Conservation (phyloP, 2,888 invertebrate genomes). For the Allolobophora icterica region DNA sequence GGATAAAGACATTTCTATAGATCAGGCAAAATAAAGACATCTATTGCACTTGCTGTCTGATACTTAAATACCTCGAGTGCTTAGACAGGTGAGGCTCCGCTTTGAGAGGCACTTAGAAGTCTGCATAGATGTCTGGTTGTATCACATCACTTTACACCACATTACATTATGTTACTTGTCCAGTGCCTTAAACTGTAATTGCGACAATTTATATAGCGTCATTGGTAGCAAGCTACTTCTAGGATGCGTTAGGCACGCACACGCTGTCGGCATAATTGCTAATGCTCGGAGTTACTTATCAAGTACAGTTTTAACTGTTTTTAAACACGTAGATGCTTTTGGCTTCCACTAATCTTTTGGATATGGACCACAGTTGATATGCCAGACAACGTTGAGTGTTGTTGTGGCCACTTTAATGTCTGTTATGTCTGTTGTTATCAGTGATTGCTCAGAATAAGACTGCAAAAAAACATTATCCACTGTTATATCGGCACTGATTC, state of each 20-base stretch:
- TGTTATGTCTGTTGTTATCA: not conserved
- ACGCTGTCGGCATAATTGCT: too few species aligned
- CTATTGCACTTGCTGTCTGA: not conserved
- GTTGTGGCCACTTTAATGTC: not conserved
- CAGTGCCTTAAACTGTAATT: not conserved
- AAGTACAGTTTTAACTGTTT: too few species aligned
- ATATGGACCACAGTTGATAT: not conserved
- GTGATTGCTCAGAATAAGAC: not conserved
- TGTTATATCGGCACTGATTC: not conserved
- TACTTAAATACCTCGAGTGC: not conserved
- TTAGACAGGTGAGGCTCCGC: not conserved
- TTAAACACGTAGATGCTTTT: too few species aligned
- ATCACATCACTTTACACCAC: too few species aligned
- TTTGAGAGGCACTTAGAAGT: not conserved
- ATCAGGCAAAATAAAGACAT: not conserved
- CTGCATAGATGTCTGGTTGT: not conserved
- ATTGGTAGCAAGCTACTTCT: too few species aligned
- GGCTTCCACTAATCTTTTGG: not conserved
- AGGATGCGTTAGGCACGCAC: too few species aligned
- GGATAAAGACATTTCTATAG: not conserved
- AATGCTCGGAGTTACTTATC: too few species aligned
- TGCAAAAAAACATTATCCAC: not conserved
- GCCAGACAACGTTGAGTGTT: not conserved
- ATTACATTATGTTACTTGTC: not conserved
- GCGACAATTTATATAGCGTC: too few species aligned